Conservation (phyloP, 2,113 vertebrate genomes). For the Phocoena phocoena region DNA sequence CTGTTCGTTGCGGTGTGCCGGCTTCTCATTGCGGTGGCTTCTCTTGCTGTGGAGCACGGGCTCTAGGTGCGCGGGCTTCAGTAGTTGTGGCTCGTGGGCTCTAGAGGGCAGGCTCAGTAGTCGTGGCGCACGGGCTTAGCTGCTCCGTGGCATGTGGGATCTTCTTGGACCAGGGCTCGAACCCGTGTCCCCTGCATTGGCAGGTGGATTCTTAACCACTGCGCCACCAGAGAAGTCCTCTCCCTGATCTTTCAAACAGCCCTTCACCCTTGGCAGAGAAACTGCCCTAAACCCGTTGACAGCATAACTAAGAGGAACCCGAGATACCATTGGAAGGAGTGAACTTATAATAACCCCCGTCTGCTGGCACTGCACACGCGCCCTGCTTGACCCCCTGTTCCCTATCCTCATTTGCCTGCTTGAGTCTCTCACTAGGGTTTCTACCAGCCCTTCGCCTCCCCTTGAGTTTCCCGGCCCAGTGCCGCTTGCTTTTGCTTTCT, state of each 20-base stretch:
- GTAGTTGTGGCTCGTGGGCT: no score
- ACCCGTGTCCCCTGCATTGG: no score
- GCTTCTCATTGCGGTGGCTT: no score
- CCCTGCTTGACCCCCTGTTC: not conserved
- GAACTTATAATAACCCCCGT: not conserved
- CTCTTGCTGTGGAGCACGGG: no score
- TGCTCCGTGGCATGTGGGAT: no score
- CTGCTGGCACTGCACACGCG: accelerated
- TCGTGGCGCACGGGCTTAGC: no score
- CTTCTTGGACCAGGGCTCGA: no score
- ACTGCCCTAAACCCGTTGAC: not conserved
- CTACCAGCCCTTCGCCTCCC: not conserved
- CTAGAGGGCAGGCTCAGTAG: no score
- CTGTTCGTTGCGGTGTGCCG: no score
- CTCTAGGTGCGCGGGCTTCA: no score
- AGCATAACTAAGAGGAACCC: not conserved
- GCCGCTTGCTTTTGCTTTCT: not conserved
- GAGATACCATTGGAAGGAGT: not conserved
- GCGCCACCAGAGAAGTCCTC: no score
- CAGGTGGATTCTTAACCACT: no score
- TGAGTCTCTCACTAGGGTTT: not conserved
- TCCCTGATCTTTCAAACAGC: not conserved
- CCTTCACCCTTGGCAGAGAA: not conserved
- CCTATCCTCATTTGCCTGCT: not conserved
- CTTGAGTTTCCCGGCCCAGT: not conserved